These are phyloP conservation scores for Linyphia triangularis DNA, from an alignment of 2,888 invertebrate species.

Conservation along the genomic window DNA sequence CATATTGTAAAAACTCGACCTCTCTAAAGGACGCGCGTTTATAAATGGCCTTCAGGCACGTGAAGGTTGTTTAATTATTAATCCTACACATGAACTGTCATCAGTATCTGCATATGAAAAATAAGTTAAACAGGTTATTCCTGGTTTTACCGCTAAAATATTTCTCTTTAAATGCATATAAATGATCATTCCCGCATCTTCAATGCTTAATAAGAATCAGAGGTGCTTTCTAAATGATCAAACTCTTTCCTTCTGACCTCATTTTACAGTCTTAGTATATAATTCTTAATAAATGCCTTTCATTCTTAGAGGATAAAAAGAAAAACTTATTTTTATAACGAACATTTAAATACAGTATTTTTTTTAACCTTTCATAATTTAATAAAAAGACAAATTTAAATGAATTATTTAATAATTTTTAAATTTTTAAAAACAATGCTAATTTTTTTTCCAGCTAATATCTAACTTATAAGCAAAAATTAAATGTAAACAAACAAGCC, in stretches of 20 bases:
- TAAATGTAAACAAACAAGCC: no score
- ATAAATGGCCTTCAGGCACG: slow-evolving; percentile 17
- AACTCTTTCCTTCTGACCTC: background rate
- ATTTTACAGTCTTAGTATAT: no score
- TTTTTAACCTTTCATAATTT: no score
- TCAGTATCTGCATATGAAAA: background rate
- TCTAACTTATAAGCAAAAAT: no score
- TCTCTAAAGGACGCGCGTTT: background rate
- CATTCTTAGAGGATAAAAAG: no score
- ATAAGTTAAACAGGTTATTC: slow-evolving; percentile 33
- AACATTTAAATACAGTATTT: no score
- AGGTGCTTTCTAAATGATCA: background rate
- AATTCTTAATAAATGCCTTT: no score
- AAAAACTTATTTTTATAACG: no score
- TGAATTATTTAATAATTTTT: no score
- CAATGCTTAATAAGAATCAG: background rate
- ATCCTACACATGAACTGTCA: slow-evolving; percentile 25
- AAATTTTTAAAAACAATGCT: no score
- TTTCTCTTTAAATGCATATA: background rate
- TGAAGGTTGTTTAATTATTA: slow-evolving; percentile 36
- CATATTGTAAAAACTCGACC: slow-evolving; percentile 25
- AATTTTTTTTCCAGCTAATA: no score
- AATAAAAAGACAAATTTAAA: no score
- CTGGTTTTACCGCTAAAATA: slow-evolving; percentile 30
- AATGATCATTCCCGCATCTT: background rate